phyloP scores from a whole-genome alignment of 37 sponge, comb jelly and placozoan species.

The Ephydatia muelleri region DNA sequence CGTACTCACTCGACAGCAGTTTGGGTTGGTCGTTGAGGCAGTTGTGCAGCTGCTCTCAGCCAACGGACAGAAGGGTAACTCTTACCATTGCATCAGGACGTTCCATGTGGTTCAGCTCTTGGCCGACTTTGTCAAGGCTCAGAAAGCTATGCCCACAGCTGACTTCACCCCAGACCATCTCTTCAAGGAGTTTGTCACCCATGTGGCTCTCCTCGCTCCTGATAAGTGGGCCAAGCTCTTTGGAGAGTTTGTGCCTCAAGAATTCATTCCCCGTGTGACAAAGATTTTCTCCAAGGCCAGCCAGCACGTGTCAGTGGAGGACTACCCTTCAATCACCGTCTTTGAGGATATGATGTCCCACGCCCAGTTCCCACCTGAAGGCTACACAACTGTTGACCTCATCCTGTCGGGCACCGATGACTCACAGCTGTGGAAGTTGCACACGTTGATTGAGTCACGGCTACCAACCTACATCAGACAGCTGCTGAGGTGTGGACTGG shows the following conservation, averaged over 20 bases:
- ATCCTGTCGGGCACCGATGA: conserved; percentile 15
- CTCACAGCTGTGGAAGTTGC: conserved; percentile 51
- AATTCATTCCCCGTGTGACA: conserved; percentile 64
- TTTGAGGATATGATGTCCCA: conserved; percentile 24
- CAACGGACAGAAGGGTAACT: conserved; percentile 79
- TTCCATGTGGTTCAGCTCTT: conserved; percentile 79
- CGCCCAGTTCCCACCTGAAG: conserved; percentile 48
- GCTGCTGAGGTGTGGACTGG: conserved; percentile 52
- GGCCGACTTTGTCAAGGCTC: conserved; percentile 37
- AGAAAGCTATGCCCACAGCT: not conserved
- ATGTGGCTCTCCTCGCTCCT: conserved; percentile 7
- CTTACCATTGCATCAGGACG: conserved; percentile 84
- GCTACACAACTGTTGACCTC: conserved; percentile 50
- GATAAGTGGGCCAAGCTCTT: conserved; percentile 72
- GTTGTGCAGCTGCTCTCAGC: conserved; percentile 48
- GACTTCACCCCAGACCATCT: conserved; percentile 43
- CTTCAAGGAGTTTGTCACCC: conserved; percentile 41
- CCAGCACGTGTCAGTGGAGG: not conserved
- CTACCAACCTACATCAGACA: conserved; percentile 65
- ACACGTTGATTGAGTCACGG: conserved; percentile 62
- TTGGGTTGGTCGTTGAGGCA: conserved; percentile 72
- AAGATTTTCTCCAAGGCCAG: conserved; percentile 18
- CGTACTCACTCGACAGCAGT: conserved; percentile 6
- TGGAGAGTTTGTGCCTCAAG: conserved; percentile 68
- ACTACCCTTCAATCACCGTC: not conserved